Conservation (phyloP, 2,113 vertebrate genomes). For the Plectropomus leopardus region DNA sequence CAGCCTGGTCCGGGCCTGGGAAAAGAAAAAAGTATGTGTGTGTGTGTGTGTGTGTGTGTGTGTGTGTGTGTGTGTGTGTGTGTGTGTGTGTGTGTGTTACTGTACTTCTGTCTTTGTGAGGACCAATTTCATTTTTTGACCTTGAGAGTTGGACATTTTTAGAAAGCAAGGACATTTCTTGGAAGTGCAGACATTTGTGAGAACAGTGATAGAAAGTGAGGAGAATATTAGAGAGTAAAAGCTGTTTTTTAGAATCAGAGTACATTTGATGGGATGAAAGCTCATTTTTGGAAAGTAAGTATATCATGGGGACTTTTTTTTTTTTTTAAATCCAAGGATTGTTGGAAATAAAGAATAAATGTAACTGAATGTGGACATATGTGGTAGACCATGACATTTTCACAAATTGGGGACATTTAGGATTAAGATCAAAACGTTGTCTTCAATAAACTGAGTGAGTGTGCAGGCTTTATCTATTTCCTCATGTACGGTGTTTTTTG, state of each 20-base stretch:
- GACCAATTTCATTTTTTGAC: neutral
- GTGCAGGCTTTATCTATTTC: no score
- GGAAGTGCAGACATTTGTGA: neutral
- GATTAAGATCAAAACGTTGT: no score
- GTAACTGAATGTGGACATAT: neutral
- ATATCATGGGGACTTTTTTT: neutral
- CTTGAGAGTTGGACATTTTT: neutral
- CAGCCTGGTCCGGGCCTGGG: conserved; percentile 26
- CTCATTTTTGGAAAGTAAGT: neutral
- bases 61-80: conserved; percentile 4
- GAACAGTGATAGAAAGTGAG: neutral
- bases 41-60: conserved; percentile 21
- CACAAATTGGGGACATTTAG: neutral
- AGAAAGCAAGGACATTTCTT: neutral
- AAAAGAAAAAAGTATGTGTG: conserved; percentile 5
- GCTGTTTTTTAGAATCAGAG: neutral
- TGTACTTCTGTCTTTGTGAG: conserved; percentile 17
- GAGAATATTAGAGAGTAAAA: neutral
- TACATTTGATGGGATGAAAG: neutral
- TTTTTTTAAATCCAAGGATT: neutral
- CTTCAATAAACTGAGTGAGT: no score
- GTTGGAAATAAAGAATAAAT: neutral
- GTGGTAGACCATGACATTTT: no score
- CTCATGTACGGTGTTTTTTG: no score
- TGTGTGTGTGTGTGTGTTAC: conserved; percentile 7